phyloP scores from a whole-genome alignment of 2,113 vertebrate genomes.

The Perca flavescens region DNA sequence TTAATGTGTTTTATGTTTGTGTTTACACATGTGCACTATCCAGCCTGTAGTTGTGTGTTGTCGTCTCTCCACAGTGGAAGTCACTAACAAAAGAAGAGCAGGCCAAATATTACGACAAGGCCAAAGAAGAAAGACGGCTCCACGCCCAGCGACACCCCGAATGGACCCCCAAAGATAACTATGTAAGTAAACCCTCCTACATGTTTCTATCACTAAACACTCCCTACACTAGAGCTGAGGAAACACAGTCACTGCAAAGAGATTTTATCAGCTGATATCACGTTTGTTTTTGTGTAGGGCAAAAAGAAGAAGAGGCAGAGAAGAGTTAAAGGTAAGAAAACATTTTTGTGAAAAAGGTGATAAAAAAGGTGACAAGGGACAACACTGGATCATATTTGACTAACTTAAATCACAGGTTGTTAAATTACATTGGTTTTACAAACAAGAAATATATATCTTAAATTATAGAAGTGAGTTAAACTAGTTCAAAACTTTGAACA shows the following conservation, averaged over 20 bases:
- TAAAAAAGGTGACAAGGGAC: neutral
- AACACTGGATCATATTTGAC: neutral
- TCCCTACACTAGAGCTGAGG: neutral
- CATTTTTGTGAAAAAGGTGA: neutral
- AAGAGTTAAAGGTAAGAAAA: neutral
- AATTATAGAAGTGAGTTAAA: too few species aligned
- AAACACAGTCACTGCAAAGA: neutral
- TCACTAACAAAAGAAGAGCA: neutral
- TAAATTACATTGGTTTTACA: neutral
- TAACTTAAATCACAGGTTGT: neutral
- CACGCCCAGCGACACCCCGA: neutral
- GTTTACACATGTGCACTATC: neutral
- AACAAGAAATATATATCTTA: neutral
- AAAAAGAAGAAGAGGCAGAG: neutral
- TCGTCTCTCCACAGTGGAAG: conserved; percentile 33
- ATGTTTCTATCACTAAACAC: neutral
- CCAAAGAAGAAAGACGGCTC: neutral
- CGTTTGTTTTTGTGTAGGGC: conserved; percentile 9
- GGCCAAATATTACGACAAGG: neutral
- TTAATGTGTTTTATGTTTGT: neutral
- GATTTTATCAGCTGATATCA: neutral
- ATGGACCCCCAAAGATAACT: conserved; percentile 7
- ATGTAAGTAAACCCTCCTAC: neutral
- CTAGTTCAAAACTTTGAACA: too few species aligned
- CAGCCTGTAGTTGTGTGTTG: neutral